Percentiles rank a stretch among this genome's conserved stretches.
phyloP scores from a whole-genome alignment of 2,113 vertebrate species.

The Corythoichthys intestinalis region DNA sequence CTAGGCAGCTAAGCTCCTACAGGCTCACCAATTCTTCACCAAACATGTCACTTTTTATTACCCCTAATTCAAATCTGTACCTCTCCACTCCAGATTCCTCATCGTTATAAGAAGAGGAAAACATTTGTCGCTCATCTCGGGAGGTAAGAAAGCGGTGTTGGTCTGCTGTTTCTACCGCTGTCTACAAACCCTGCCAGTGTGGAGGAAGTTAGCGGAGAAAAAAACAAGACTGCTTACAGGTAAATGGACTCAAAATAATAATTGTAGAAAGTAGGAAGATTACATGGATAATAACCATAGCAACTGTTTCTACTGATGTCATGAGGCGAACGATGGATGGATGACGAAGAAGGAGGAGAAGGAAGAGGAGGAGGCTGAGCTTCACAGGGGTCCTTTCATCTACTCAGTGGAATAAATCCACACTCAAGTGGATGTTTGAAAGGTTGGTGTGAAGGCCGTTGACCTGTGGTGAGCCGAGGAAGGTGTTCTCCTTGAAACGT shows the following conservation, averaged over 20 bases:
- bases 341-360: constrained; percentile 5
- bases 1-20: too few species aligned
- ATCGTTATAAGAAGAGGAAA: not conserved
- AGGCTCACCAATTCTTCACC: not conserved
- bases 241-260: constrained; percentile 38
- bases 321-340: not conserved
- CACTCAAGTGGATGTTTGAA: constrained; percentile 9
- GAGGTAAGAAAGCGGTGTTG: too few species aligned
- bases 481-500: not conserved
- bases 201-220: constrained; percentile 15
- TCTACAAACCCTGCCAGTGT: constrained; percentile 23
- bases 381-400: constrained; percentile 23
- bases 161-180: constrained; percentile 3
- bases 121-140: not conserved
- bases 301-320: constrained; percentile 16
- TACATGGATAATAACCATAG: constrained; percentile 22
- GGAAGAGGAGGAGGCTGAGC: constrained; percentile 8
- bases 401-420: constrained; percentile 9
- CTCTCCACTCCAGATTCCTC: not conserved
- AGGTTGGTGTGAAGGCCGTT: not conserved
- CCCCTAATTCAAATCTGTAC: too few species aligned
- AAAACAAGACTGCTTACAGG: constrained; percentile 17
- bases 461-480: not conserved
- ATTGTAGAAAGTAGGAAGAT: constrained; percentile 21
- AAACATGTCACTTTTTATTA: not conserved